phyloP scores from a whole-genome alignment of 2,888 invertebrate species.

The Cloeon dipterum region DNA sequence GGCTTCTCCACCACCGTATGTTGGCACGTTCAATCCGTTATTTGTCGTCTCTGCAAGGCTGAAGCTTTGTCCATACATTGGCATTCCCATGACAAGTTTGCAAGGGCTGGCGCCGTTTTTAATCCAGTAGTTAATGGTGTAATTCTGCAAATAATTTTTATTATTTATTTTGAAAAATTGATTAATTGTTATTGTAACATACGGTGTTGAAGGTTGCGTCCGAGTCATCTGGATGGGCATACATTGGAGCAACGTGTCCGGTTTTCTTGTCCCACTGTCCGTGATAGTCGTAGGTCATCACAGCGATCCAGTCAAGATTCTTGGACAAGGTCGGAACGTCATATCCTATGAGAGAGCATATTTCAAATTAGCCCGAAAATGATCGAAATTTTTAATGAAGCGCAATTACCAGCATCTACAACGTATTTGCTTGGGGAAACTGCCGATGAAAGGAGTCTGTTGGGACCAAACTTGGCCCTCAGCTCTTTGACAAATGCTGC shows the following conservation, averaged over 20 bases:
- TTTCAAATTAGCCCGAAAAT: background rate
- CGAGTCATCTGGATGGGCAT: slow-evolving; percentile 44
- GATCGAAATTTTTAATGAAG: background rate
- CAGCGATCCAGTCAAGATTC: slow-evolving; percentile 71
- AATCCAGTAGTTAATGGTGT: slow-evolving; percentile 71
- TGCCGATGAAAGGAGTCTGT: slow-evolving; percentile 46
- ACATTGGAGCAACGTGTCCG: slow-evolving; percentile 77
- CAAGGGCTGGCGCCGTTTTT: slow-evolving; percentile 49
- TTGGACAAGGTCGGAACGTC: slow-evolving; percentile 50
- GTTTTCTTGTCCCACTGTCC: slow-evolving; percentile 83
- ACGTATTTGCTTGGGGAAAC: slow-evolving; percentile 69
- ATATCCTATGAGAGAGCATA: slow-evolving; percentile 27
- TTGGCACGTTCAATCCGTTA: slow-evolving; percentile 47
- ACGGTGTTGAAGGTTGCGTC: slow-evolving; percentile 59
- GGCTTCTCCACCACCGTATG: slow-evolving; percentile 72
- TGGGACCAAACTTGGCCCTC: slow-evolving; percentile 33
- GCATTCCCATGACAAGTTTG: slow-evolving; percentile 68
- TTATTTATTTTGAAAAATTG: background rate
- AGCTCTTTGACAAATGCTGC: slow-evolving; percentile 51
- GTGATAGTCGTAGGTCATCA: slow-evolving; percentile 82
- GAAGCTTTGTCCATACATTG: slow-evolving; percentile 77
- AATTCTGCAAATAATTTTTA: slow-evolving; percentile 35
- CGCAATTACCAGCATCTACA: slow-evolving; percentile 48
- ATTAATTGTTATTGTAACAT: slow-evolving; percentile 13
- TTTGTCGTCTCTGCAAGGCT: slow-evolving; percentile 40